phyloP scores from a whole-genome alignment of 2,888 invertebrate genomes.

The Mellilla xanthometata region DNA sequence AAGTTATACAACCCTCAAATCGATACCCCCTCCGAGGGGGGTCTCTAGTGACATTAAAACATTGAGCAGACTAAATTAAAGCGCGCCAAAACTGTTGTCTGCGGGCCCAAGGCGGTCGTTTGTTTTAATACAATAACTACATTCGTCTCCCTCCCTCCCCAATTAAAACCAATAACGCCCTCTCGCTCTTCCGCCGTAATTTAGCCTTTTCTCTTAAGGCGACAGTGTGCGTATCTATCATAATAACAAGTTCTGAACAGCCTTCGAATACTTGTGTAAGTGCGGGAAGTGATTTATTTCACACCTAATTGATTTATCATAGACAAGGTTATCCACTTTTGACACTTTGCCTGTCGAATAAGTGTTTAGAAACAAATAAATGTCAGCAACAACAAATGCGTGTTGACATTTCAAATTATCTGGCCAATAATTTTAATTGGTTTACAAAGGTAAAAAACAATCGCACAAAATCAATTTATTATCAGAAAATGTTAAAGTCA shows the following conservation, averaged over 20 bases:
- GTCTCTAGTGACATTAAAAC: conserved; percentile 79
- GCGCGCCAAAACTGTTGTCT: conserved; percentile 79
- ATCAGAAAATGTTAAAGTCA: not conserved
- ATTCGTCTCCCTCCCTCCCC: conserved; percentile 63
- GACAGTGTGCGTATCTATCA: conserved; percentile 57
- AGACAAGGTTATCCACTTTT: conserved; percentile 22
- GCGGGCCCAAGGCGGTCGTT: conserved; percentile 79
- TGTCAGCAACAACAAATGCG: conserved; percentile 5
- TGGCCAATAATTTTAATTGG: conserved; percentile 5
- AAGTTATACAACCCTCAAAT: conserved; percentile 73
- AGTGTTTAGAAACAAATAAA: conserved; percentile 17
- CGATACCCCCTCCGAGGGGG: conserved; percentile 67
- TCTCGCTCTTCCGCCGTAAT: conserved; percentile 59
- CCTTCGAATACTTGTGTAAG: conserved; percentile 31
- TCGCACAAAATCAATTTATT: conserved; percentile 1
- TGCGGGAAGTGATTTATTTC: conserved; percentile 42
- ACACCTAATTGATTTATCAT: conserved; percentile 35
- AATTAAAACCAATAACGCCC: conserved; percentile 44
- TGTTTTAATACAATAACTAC: conserved; percentile 81
- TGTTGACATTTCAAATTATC: conserved; percentile 6
- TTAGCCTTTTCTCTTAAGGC: conserved; percentile 71
- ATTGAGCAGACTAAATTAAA: conserved; percentile 81
- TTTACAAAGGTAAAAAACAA: conserved; percentile 1
- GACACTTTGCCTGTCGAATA: conserved; percentile 12
- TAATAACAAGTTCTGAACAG: conserved; percentile 41